phyloP scores from a whole-genome alignment of 2,797 vertebrate species.

The Mus minutoides region DNA sequence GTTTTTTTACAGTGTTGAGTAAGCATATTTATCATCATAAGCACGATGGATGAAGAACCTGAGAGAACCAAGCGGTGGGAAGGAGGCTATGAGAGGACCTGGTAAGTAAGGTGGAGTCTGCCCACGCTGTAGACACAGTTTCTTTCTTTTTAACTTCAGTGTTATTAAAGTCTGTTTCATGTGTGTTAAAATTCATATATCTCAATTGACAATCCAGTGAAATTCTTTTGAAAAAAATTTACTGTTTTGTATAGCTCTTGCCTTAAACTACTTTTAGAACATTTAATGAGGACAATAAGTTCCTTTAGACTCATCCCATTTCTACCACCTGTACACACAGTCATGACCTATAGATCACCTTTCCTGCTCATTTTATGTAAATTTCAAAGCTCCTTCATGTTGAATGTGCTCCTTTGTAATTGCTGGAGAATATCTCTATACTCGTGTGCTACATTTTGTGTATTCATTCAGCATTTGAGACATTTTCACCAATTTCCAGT shows the following conservation, averaged over 20 bases:
- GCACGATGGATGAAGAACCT: conserved; percentile 96
- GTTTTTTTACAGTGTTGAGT: conserved; percentile 55
- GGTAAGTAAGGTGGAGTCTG: conserved; percentile 86
- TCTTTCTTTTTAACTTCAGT: background rate
- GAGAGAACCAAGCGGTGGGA: conserved; percentile 98
- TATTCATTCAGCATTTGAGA: background rate
- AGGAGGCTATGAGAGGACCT: conserved; percentile 98
- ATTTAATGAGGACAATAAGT: background rate
- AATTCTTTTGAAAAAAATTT: conserved; percentile 38
- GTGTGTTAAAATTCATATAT: conserved; percentile 42
- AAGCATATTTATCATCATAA: conserved; percentile 1
- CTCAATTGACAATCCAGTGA: background rate
- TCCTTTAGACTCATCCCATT: background rate
- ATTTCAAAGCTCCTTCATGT: background rate
- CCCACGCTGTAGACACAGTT: background rate
- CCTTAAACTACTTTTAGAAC: conserved; percentile 42
- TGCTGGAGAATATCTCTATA: conserved; percentile 6
- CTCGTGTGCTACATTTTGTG: background rate
- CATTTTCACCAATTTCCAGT: conserved; percentile 19
- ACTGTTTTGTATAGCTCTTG: background rate
- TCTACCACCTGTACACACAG: background rate
- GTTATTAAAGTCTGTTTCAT: conserved; percentile 50
- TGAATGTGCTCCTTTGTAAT: background rate
- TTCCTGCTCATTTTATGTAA: conserved; percentile 18
- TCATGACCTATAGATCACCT: background rate